Evolutionary conservation across 2,797 vertebrate species (phyloP).

Genomic region (Neosalanx taihuensis): DNA sequence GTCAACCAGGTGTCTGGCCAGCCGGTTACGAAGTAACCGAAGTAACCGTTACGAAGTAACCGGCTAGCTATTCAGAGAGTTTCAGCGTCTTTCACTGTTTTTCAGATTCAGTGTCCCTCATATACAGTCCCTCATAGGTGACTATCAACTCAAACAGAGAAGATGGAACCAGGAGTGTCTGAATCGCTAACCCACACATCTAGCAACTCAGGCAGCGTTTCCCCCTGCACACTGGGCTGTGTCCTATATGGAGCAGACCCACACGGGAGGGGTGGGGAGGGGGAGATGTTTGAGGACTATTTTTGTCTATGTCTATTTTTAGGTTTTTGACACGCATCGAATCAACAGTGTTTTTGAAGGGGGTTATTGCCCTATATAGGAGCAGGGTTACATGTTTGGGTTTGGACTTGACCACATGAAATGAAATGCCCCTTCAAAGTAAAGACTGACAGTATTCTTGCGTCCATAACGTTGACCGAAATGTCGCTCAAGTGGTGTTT

Average conservation of each 20-base stretch:
- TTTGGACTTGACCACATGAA: neutral
- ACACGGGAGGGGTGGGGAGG: neutral
- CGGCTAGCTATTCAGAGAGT: too few species aligned
- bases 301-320: neutral
- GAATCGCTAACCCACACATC: neutral
- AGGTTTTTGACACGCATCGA: neutral
- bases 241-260: slow-evolving; percentile 34
- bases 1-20: slow-evolving; percentile 16
- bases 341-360: neutral
- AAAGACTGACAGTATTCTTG: too few species aligned
- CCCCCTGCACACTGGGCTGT: slow-evolving; percentile 31
- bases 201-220: slow-evolving; percentile 1
- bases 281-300: neutral
- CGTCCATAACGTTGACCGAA: too few species aligned
- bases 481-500: too few species aligned
- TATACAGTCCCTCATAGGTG: too few species aligned
- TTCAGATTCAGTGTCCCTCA: neutral
- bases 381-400: neutral
- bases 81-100: too few species aligned
- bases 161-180: neutral
- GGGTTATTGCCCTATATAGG: neutral
- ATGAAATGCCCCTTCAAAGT: too few species aligned
- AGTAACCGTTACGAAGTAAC: too few species aligned
- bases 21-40: too few species aligned
- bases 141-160: too few species aligned